Percentiles rank a stretch among this genome's conserved stretches.
Conservation (phyloP, 2,888 invertebrate species). For the Meta bourneti region DNA sequence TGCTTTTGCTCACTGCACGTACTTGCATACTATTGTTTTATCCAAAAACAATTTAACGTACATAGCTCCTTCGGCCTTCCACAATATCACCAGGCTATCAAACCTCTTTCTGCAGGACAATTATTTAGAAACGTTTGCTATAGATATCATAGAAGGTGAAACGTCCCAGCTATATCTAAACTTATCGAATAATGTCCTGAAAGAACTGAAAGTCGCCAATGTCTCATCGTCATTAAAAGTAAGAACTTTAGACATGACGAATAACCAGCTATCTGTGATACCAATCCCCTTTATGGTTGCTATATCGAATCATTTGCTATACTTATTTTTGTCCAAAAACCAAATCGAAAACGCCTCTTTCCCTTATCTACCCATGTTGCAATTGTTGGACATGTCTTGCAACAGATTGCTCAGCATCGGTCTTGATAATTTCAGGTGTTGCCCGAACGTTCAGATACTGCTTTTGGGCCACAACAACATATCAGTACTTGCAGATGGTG, state of each 20-base stretch:
- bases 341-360: conserved; percentile 37
- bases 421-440: conserved; percentile 23
- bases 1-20: conserved; percentile 89
- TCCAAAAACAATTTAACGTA: conserved; percentile 89
- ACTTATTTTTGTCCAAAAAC: conserved; percentile 71
- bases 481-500: conserved; percentile 34
- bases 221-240: conserved; percentile 35
- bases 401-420: conserved; percentile 37
- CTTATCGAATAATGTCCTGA: conserved; percentile 64
- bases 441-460: conserved; percentile 60
- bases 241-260: conserved; percentile 66
- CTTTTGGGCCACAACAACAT: conserved; percentile 68
- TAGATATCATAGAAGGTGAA: conserved; percentile 52
- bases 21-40: conserved; percentile 90
- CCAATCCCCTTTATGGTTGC: conserved; percentile 42
- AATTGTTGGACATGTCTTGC: conserved; percentile 61
- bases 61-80: conserved; percentile 88
- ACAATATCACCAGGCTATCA: conserved; percentile 88
- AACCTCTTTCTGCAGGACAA: conserved; percentile 87
- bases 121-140: conserved; percentile 41
- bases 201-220: conserved; percentile 29
- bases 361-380: conserved; percentile 37
- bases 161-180: conserved; percentile 60
- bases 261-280: conserved; percentile 71
- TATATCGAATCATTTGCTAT: conserved; percentile 50